phyloP scores from a whole-genome alignment of 1,140 invertebrate genomes.

The Papilio polytes region DNA sequence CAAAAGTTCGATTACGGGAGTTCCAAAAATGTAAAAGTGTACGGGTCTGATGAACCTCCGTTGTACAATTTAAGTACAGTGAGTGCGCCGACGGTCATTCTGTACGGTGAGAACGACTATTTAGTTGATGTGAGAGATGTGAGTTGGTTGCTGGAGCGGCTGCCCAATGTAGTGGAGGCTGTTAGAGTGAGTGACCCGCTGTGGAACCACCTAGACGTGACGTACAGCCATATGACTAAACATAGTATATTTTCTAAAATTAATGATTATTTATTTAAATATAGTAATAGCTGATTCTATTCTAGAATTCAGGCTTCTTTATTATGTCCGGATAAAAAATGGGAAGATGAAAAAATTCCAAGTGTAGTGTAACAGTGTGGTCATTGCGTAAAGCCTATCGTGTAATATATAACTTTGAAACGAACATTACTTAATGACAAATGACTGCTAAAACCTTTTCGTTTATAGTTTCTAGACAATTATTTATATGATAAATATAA shows the following conservation, averaged over 20 bases:
- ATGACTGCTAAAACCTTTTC: not conserved
- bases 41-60: constrained; percentile 79
- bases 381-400: no score
- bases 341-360: not conserved
- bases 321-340: no score
- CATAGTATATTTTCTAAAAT: constrained; percentile 65
- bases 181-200: constrained; percentile 57
- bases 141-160: constrained; percentile 55
- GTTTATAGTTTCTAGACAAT: not conserved
- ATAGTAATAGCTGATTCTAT: constrained; percentile 31
- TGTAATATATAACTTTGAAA: not conserved
- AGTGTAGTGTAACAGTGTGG: not conserved
- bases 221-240: constrained; percentile 58
- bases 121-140: constrained; percentile 65
- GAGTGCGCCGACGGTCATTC: constrained; percentile 70
- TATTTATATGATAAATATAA: not conserved
- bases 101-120: constrained; percentile 69
- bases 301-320: not conserved
- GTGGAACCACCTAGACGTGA: constrained; percentile 71
- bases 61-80: constrained; percentile 82
- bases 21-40: constrained; percentile 76
- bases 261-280: constrained; percentile 60
- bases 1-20: constrained; percentile 84
- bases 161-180: constrained; percentile 64
- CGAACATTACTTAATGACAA: not conserved